Percentiles rank a stretch among this genome's conserved stretches.
Conservation (phyloP, 2,113 vertebrate species). For the Elephantulus edwardii region DNA sequence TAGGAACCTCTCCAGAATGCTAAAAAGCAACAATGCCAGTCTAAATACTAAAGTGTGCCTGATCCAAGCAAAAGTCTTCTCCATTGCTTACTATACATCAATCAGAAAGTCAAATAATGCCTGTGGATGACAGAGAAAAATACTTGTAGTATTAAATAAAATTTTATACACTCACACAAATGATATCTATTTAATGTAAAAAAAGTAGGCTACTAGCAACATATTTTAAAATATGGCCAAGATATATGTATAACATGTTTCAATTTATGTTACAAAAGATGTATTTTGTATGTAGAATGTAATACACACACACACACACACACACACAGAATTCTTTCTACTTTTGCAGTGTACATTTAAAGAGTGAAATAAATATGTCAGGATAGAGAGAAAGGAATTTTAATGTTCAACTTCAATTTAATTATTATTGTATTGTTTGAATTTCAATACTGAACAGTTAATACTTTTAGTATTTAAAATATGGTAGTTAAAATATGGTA, state of each 20-base stretch:
- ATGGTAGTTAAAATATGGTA: background rate
- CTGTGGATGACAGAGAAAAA: background rate
- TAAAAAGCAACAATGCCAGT: too few relatives aligned
- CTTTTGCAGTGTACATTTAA: background rate
- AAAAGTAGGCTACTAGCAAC: background rate
- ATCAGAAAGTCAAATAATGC: too few relatives aligned
- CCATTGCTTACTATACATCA: too few relatives aligned
- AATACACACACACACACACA: background rate
- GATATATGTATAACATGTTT: background rate
- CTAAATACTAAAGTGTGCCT: too few relatives aligned
- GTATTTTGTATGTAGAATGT: background rate
- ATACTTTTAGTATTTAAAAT: background rate
- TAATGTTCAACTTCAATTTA: background rate
- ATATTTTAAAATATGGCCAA: background rate
- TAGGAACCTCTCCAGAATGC: too few relatives aligned
- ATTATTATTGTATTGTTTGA: background rate
- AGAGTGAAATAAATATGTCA: background rate
- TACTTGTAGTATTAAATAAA: background rate
- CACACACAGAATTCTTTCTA: background rate
- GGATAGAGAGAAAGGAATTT: background rate
- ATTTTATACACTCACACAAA: background rate
- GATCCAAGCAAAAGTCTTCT: too few relatives aligned
- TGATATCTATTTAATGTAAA: background rate
- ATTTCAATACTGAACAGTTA: background rate
- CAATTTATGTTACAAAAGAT: background rate